These are phyloP conservation scores for Porites divaricata DNA, from an alignment of 92 coral and sea anemone species.

Conservation along the genomic window DNA sequence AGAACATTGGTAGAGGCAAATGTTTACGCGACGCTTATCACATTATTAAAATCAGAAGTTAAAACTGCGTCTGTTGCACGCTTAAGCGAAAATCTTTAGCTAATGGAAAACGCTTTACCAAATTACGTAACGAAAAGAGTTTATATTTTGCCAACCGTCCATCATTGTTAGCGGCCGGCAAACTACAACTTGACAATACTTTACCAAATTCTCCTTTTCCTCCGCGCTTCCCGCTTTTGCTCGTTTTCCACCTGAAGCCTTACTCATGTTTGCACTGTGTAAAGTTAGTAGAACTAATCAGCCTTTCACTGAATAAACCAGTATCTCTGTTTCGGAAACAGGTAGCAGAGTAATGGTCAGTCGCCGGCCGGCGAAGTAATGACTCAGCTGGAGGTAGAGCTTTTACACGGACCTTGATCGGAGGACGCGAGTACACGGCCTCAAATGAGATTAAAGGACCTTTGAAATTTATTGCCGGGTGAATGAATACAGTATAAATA, in stretches of 20 bases:
- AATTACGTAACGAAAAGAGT: no score
- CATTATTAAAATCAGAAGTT: no score
- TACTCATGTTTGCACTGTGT: slow-evolving; percentile 22
- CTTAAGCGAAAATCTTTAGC: no score
- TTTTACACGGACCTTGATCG: neutral
- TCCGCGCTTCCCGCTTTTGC: slow-evolving; percentile 18
- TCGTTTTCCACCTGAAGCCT: slow-evolving; percentile 6
- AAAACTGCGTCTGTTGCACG: no score
- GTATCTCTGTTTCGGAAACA: neutral
- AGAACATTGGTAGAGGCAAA: neutral
- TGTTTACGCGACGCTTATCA: no score
- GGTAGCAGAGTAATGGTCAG: neutral
- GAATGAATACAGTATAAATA: slow-evolving; percentile 38
- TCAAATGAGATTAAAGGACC: slow-evolving; percentile 8
- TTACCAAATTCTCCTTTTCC: slow-evolving; percentile 43
- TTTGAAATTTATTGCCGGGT: slow-evolving; percentile 30
- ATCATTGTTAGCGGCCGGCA: neutral
- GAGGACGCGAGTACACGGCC: slow-evolving; percentile 16
- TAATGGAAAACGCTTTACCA: no score
- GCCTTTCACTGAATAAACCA: neutral
- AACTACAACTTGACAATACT: neutral
- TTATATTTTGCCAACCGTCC: no score
- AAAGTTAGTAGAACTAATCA: slow-evolving; percentile 3
- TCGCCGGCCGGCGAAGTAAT: neutral
- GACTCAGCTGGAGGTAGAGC: slow-evolving; percentile 7